Evolutionary conservation across 1,140 invertebrate genomes (phyloP), one percentile per base, ranked within the genome.

Genomic region (Samia ricini): DNA sequence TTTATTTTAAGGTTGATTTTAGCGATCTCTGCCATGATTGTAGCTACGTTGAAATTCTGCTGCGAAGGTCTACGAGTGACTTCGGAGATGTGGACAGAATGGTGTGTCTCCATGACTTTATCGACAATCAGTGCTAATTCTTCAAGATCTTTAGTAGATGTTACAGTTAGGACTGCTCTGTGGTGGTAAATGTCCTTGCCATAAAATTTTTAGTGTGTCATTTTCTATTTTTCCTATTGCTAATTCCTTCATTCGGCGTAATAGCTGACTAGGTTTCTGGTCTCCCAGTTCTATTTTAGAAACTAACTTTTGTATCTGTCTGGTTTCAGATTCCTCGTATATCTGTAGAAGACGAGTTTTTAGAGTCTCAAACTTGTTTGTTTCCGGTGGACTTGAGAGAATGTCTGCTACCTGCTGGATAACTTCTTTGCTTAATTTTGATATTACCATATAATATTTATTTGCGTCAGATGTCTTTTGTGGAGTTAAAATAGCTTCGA

Each of bases 251-350:
- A 64, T 64, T 29, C 52, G 4, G 6, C 63, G 36, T 1, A 62
- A 24, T 1, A 69, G 63, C 18, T 65, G 69, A 0, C 55, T 65
- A 4, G 55, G 55, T 24, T 67, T 69, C 51, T 69, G 67, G 19
- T 58, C 59, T 4, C 67, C 60, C 2, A 69, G 15, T 26, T 64
- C 52, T 51, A 64, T 59, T 22, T 62, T 63, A 6, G 19, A 19
- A 0, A 69, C 10, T 2, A 69, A 19, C n/a, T 69, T 69, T 36
- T 69, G 62, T 0, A 69, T 12, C 21, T 64, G 67, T 4, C 63
- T 18, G 6, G 15, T 49, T 26, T 69, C 63, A 1, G 56, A 62
- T 21, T 69, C 67, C 12, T 69, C 62, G n/a, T 61, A 69, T 3
- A 64, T 29, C 8, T 22, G 6, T 4, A 66, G 10, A 42, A 66